Evolutionary conservation across 2,113 vertebrate genomes (phyloP), one percentile per base, ranked within the genome.

Genomic region (Hippolais icterina): DNA sequence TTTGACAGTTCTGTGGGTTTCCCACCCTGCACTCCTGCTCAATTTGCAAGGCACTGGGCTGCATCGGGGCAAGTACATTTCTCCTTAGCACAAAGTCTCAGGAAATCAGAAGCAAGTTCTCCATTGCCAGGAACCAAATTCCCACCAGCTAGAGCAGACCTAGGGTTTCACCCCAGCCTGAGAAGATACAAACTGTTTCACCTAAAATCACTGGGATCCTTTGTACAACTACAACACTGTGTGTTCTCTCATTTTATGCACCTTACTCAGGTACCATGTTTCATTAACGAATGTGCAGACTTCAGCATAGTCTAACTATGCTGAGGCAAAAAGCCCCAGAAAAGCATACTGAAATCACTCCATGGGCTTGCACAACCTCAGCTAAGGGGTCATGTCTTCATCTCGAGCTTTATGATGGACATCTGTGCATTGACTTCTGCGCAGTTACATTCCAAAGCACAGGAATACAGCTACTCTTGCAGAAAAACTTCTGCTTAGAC

Each of bases 31-130:
- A 4, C 27, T 57, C 49, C 27, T 27, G 29, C 12, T 56, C 25
- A 78, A 90, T 31, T 27, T 2, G 0, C 22, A 65, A 39, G 33
- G 49, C 29, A 79, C 37, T 75, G 28, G 24, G 46, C 46, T 82
- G 29, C n/a, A 61, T 27, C 0, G 24, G 66, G 37, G 25, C 11
- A 68, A 87, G 6, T 3, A 9, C 0, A 0, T 47, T 56, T 54
- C 44, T 82, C 68, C 37, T 52, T 28, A 77, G 46, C 56, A 19
- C 9, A 15, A 88, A 85, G 50, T 35, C 25, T 79, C 44, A 28
- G 14, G 52, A 24, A 6, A 42, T 17, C 23, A 50, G 27, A 12
- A 84, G 3, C 33, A 64, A 39, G 69, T 4, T 50, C 27, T 78
- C 24, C 33, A 17, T 5, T 52, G 4, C 15, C 39, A 52, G 22